phyloP scores from a whole-genome alignment of 1,140 invertebrate species.

The Euschistus heros region DNA sequence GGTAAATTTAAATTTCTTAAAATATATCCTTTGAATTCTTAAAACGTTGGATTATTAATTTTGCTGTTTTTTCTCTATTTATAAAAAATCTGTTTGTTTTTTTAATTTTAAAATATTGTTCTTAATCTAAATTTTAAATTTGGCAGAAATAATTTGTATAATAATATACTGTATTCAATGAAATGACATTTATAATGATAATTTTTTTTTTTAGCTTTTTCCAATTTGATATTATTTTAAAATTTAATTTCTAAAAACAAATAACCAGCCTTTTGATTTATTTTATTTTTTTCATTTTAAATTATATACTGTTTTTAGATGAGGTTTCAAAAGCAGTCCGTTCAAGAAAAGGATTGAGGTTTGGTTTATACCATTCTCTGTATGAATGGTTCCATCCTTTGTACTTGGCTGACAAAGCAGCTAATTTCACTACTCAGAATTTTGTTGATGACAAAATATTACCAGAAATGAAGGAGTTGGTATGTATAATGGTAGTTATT shows the following conservation, averaged over 20 bases:
- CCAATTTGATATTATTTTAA: background rate
- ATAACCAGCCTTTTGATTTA: background rate
- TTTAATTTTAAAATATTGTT: too few relatives aligned
- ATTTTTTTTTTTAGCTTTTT: background rate
- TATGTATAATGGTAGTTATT: conserved; percentile 33
- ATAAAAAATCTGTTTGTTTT: too few relatives aligned
- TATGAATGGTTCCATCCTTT: conserved; percentile 88
- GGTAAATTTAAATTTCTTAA: too few relatives aligned
- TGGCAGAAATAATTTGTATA: too few relatives aligned
- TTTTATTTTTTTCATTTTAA: background rate
- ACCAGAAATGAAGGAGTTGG: conserved; percentile 62
- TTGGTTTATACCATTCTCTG: conserved; percentile 81
- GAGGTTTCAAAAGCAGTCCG: conserved; percentile 61
- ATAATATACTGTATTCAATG: too few relatives aligned
- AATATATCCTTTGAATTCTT: too few relatives aligned
- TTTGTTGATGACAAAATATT: conserved; percentile 59
- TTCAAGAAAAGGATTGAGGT: conserved; percentile 46
- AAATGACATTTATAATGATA: background rate
- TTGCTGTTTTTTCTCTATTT: too few relatives aligned
- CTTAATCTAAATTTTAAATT: too few relatives aligned
- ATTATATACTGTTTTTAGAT: conserved; percentile 36
- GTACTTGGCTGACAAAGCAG: conserved; percentile 61
- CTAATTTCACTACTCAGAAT: conserved; percentile 50
- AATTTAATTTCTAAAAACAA: background rate
- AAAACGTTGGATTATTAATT: too few relatives aligned